These are phyloP conservation scores for Battus philenor DNA, from an alignment of 1,140 invertebrate genomes.

Conservation along the genomic window DNA sequence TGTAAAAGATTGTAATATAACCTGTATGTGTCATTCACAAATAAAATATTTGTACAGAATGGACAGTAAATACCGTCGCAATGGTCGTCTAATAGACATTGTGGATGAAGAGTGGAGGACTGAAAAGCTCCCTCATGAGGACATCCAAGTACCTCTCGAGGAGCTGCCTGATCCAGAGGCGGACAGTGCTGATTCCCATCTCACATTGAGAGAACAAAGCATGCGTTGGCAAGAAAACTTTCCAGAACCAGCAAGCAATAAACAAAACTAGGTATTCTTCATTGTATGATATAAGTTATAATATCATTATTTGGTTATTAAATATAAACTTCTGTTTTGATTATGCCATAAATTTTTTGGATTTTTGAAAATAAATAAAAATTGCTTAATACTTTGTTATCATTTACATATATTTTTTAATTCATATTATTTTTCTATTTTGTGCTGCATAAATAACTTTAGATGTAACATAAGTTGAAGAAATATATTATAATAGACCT, in stretches of 20 bases:
- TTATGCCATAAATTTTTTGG: not conserved
- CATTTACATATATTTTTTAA: no score
- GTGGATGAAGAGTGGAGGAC: slow-evolving; percentile 93
- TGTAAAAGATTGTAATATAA: no score
- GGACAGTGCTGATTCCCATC: slow-evolving; percentile 92
- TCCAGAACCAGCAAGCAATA: slow-evolving; percentile 59
- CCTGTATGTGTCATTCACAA: no score
- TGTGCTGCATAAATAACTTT: no score
- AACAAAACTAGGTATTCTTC: slow-evolving; percentile 60
- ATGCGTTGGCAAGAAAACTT: slow-evolving; percentile 71
- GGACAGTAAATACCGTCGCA: slow-evolving; percentile 66
- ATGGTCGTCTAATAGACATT: slow-evolving; percentile 90
- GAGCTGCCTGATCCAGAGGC: slow-evolving; percentile 96
- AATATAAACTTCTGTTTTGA: not conserved
- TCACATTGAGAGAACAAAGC: slow-evolving; percentile 90
- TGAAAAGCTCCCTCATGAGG: slow-evolving; percentile 91
- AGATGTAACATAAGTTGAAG: no score
- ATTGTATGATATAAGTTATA: slow-evolving; percentile 8
- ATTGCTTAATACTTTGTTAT: no score
- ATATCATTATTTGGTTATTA: not conserved
- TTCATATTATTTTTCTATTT: no score
- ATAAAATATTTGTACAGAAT: slow-evolving; percentile 32
- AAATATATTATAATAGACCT: no score
- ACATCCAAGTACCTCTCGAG: slow-evolving; percentile 90
- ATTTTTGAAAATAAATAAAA: no score